Evolutionary conservation across 2,113 vertebrate genomes (phyloP).

Genomic region (Calyptommatus sinebrachiatus): DNA sequence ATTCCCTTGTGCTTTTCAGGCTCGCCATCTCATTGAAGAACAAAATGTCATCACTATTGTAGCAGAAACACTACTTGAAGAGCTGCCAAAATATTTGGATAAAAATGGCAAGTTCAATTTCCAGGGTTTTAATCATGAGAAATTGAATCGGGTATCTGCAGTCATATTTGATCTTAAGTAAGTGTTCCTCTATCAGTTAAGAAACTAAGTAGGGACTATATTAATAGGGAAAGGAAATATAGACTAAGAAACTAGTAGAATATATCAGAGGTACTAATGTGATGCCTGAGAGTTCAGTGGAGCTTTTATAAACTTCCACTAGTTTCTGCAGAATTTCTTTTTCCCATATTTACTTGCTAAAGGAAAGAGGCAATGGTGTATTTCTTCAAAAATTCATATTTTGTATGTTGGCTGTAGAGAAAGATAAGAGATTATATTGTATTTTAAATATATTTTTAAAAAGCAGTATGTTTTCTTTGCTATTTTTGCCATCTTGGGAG

Average conservation of each 20-base stretch:
- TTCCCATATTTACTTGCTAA: no score
- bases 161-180: constrained; percentile 96
- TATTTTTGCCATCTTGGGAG: neutral
- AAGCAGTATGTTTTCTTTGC: neutral
- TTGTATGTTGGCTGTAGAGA: no score
- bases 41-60: constrained; percentile 89
- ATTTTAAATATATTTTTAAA: neutral
- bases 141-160: constrained; percentile 86
- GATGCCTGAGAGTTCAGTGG: no score
- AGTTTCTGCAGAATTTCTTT: no score
- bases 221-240: no score
- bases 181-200: constrained; percentile 32
- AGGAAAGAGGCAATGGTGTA: no score
- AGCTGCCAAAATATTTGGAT: constrained; percentile 90
- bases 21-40: constrained; percentile 92
- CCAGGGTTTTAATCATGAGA: constrained; percentile 91
- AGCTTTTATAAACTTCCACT: no score
- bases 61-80: constrained; percentile 87
- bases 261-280: no score
- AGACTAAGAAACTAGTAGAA: no score
- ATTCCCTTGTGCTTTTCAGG: constrained; percentile 70
- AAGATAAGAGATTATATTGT: no score
- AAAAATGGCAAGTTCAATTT: constrained; percentile 91
- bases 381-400: no score
- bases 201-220: neutral